Evolutionary conservation across 2,113 vertebrate genomes (phyloP).

Genomic region (Sterna hirundo): DNA sequence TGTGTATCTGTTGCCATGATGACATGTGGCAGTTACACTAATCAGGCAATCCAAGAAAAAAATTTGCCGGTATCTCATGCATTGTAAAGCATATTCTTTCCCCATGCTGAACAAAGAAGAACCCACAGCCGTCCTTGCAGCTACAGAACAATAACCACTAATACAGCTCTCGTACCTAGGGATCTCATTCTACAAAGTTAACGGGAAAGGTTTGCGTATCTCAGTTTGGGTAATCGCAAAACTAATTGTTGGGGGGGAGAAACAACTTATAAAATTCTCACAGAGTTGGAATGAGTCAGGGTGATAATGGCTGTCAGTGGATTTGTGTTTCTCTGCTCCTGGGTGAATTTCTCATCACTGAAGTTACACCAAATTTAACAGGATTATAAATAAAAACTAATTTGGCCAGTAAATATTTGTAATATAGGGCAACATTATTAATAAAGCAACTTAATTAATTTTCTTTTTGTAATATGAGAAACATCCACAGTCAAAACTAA

Average conservation of each 20-base stretch:
- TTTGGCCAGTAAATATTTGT: background rate
- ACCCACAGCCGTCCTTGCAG: background rate
- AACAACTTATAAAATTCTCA: background rate
- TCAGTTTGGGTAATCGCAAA: background rate
- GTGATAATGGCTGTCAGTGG: background rate
- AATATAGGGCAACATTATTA: background rate
- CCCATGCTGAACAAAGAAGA: background rate
- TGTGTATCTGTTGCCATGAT: background rate
- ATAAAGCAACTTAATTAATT: background rate
- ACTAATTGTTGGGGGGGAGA: background rate
- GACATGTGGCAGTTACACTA: background rate
- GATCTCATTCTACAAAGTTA: background rate
- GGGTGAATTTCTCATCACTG: background rate
- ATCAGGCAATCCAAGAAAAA: background rate
- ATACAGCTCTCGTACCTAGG: background rate
- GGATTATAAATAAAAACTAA: background rate
- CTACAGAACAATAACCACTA: background rate
- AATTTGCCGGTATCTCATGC: background rate
- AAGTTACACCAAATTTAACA: background rate
- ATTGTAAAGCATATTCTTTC: background rate
- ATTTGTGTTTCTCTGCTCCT: background rate
- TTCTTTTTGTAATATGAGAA: background rate
- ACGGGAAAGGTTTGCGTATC: background rate
- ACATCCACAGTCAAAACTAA: background rate
- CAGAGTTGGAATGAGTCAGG: background rate